These are phyloP conservation scores for Polymixis flavicincta DNA, from an alignment of 2,888 invertebrate species.

Conservation along the genomic window DNA sequence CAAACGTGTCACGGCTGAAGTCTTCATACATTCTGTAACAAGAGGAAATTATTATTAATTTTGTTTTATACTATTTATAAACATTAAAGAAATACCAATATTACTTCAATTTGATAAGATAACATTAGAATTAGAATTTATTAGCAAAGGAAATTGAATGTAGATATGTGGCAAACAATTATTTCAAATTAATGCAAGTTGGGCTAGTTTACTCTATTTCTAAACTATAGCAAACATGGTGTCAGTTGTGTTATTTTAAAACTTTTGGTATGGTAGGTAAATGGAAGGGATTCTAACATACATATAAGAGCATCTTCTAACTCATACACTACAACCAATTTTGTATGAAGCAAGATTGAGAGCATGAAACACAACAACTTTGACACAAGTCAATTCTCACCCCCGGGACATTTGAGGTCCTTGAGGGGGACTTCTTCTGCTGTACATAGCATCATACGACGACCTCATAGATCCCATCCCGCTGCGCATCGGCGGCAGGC, in stretches of 20 bases:
- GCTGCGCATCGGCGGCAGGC: conserved; percentile 91
- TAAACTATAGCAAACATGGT: conserved; percentile 27
- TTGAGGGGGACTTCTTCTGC: conserved; percentile 94
- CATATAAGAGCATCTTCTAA: conserved; percentile 8
- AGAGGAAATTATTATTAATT: conserved; percentile 49
- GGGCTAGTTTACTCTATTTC: background rate
- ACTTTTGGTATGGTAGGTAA: background rate
- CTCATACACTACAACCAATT: conserved; percentile 31
- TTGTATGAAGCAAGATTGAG: conserved; percentile 25
- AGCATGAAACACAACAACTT: conserved; percentile 57
- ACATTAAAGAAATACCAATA: background rate
- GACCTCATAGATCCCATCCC: conserved; percentile 93
- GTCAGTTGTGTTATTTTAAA: conserved; percentile 55
- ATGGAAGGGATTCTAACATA: background rate
- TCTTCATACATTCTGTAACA: conserved; percentile 95
- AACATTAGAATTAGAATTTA: background rate
- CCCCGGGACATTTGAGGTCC: conserved; percentile 90
- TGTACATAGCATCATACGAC: conserved; percentile 95
- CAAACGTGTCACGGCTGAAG: conserved; percentile 96
- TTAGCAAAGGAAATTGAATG: background rate
- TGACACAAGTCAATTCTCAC: conserved; percentile 77
- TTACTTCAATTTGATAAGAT: background rate
- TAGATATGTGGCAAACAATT: background rate
- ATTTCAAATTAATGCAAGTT: background rate
- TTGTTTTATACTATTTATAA: conserved; percentile 1